Conservation (phyloP, 1,140 invertebrate genomes). For the Drosophila guanche region DNA sequence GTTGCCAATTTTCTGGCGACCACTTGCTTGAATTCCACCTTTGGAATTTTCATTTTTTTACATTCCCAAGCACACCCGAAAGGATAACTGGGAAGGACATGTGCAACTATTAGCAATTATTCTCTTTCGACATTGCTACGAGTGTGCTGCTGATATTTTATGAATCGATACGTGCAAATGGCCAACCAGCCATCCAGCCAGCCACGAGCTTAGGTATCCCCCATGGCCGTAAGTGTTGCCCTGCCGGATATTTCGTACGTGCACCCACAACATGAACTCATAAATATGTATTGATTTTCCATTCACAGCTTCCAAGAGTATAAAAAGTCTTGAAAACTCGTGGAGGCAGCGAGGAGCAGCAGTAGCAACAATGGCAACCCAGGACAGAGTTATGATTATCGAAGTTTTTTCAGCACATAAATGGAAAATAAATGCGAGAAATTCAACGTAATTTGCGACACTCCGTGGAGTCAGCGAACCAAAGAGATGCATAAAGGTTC, state of each 20-base stretch:
- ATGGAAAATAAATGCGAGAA: conserved; percentile 62
- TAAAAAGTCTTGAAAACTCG: conserved; percentile 4
- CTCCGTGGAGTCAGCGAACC: conserved; percentile 64
- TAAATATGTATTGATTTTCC: conserved; percentile 79
- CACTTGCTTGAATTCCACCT: background rate
- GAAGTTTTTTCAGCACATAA: conserved; percentile 63
- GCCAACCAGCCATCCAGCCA: conserved; percentile 14
- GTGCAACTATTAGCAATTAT: conserved; percentile 50
- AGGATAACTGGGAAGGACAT: conserved; percentile 22
- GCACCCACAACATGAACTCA: conserved; percentile 73
- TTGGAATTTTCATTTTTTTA: conserved; percentile 1
- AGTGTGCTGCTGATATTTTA: conserved; percentile 59
- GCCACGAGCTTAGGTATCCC: conserved; percentile 25
- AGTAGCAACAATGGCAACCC: conserved; percentile 47
- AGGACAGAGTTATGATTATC: conserved; percentile 74
- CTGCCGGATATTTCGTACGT: conserved; percentile 63
- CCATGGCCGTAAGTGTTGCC: conserved; percentile 45
- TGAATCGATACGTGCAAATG: conserved; percentile 59
- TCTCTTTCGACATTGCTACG: conserved; percentile 42
- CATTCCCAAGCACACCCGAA: conserved; percentile 23
- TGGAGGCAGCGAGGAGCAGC: background rate
- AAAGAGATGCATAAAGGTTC: conserved; percentile 55
- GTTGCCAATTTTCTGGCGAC: too few relatives aligned
- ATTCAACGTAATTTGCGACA: conserved; percentile 65
- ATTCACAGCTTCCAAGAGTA: conserved; percentile 31